phyloP scores from a whole-genome alignment of 2,797 vertebrate species.

The Spinus pinus region DNA sequence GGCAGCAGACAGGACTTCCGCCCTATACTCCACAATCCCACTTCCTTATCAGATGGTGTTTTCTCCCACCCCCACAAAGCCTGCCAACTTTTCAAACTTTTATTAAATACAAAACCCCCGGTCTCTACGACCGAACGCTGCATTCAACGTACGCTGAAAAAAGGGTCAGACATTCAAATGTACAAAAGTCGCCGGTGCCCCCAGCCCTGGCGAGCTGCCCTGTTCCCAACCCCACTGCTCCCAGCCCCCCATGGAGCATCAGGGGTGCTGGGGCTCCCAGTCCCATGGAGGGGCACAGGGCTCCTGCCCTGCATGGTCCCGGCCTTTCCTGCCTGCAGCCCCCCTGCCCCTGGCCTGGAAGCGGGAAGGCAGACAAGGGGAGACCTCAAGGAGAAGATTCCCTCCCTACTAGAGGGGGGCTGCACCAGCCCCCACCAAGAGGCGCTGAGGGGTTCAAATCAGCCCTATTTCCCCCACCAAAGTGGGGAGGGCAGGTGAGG shows the following conservation, averaged over 20 bases:
- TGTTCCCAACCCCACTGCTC: neutral
- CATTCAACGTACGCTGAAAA: conserved; percentile 71
- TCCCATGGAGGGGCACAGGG: neutral
- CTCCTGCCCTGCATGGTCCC: neutral
- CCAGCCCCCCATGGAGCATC: rapidly evolving
- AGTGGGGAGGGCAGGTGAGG: neutral
- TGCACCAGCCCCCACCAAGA: neutral
- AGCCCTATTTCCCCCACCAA: neutral
- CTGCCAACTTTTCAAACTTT: conserved; percentile 62
- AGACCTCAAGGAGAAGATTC: neutral
- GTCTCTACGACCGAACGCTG: conserved; percentile 59
- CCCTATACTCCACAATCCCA: neutral
- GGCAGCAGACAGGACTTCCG: neutral
- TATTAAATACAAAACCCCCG: conserved; percentile 74
- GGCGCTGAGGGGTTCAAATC: neutral
- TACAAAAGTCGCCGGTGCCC: conserved; percentile 62
- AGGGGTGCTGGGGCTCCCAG: neutral
- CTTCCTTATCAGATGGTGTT: neutral
- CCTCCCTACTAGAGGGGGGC: neutral
- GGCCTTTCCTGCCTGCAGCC: neutral
- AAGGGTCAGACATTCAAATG: conserved; percentile 74
- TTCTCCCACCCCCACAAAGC: neutral
- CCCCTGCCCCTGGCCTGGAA: neutral
- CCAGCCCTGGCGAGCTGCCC: neutral
- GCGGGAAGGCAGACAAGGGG: neutral